Evolutionary conservation across 1,140 invertebrate species (phyloP).

Genomic region (Sycophila sp.): DNA sequence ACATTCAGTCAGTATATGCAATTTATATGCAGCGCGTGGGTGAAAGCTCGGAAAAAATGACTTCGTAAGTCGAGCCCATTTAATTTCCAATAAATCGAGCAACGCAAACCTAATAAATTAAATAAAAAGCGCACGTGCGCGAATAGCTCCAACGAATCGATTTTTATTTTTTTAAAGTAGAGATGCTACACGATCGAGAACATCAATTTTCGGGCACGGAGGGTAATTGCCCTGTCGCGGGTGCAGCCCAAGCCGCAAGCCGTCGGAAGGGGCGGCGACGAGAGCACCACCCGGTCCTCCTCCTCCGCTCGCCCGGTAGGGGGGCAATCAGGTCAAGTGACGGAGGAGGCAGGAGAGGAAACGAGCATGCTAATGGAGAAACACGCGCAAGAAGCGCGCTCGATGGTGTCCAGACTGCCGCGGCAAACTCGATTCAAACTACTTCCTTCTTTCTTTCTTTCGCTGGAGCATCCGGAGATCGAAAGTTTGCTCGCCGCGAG

Average conservation of each 20-base stretch:
- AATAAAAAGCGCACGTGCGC: too few species aligned
- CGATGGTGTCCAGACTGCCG: background rate
- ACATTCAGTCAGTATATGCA: too few species aligned
- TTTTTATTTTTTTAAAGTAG: too few species aligned
- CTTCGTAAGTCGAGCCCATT: too few species aligned
- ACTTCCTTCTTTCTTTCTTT: background rate
- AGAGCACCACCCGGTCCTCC: background rate
- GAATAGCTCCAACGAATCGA: too few species aligned
- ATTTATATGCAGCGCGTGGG: too few species aligned
- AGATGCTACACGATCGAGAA: background rate
- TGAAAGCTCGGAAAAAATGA: too few species aligned
- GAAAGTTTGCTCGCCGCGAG: slow-evolving; percentile 5
- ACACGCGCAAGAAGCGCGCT: background rate
- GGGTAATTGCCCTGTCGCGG: background rate
- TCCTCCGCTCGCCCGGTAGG: too few species aligned
- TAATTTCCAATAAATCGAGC: too few species aligned
- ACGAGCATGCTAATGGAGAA: slow-evolving; percentile 11
- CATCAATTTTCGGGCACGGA: background rate
- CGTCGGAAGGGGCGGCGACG: background rate
- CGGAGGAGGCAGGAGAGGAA: background rate
- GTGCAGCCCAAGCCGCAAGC: too few species aligned
- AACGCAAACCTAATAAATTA: too few species aligned
- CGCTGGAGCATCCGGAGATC: background rate
- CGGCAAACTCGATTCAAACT: slow-evolving; percentile 24
- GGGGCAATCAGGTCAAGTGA: slow-evolving; percentile 3